Base-by-base conservation (phyloP, 2,797 vertebrate species). In the Gymnothorax javanicus region DNA sequence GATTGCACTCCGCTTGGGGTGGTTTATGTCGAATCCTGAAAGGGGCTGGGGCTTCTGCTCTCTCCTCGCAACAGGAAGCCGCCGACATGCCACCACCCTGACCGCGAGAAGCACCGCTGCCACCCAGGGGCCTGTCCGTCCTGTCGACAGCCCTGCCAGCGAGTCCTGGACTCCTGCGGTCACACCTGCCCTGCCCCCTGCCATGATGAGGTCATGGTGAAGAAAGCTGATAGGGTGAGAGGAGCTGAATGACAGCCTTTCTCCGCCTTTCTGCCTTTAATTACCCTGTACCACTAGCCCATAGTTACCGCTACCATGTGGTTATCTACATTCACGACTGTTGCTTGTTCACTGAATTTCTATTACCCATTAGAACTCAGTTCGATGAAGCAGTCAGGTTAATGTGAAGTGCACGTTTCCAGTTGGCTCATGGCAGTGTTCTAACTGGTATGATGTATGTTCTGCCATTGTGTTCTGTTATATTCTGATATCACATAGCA, bases 201-300 rank as follows among this genome's bases (percentile, higher is more conserved):
- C 93, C 98, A 99, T 0, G 98, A 99, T 52, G 93, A 96, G 94
- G 98, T 98, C 17, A 95, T 98, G 90, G 95, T 98, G 89, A 96
- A 94, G 90, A 95, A 96, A 90, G 92, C 90, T 77, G 95, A 95
- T 69, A 85, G 84, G 93, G 95, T 97, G 95, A 89, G 20, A 67
- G 20, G 20, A n/a, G 62, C 62, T 1, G 25, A 8, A 27, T 33
- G 3, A 0, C 69, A 3, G 67, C 9, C 23, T 25, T n/a, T 1
- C 23, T n/a, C 20, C 0, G 23, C 4, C 2, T 5, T 7, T 7
- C 20, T 5, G 23, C 4, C 2, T 5, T 7, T 7, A 7, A 69
- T n/a, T 69, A 7, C 7, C n/a, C 23, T n/a, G n/a, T 6, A 2
- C 67, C n/a, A 6, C 23, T 62, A 17, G 59, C 59, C 13, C 2